phyloP scores from a whole-genome alignment of 2,797 vertebrate species.

The Florisuga fusca region DNA sequence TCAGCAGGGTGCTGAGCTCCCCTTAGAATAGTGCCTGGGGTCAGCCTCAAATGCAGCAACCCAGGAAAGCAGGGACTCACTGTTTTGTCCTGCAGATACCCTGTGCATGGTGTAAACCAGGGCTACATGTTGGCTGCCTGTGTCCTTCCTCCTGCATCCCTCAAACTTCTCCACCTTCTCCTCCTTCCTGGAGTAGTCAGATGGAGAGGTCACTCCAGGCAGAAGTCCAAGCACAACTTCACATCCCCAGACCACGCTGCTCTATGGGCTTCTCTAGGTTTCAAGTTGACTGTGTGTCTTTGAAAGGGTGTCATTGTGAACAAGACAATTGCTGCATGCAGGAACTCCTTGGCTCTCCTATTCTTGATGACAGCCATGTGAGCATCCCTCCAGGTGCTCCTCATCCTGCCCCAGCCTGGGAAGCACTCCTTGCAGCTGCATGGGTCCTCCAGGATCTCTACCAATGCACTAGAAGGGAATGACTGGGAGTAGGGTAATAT shows the following conservation, averaged over 20 bases:
- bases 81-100: fast-evolving
- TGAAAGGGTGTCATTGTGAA: neutral
- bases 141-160: neutral
- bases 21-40: neutral
- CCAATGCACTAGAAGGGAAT: neutral
- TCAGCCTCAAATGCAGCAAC: neutral
- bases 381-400: fast-evolving
- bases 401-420: neutral
- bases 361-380: neutral
- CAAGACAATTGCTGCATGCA: neutral
- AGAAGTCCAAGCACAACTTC: fast-evolving
- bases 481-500: neutral
- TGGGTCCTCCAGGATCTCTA: neutral
- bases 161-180: neutral
- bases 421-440: fast-evolving
- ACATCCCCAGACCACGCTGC: neutral
- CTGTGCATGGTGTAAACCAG: fast-evolving
- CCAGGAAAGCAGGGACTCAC: neutral
- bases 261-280: fast-evolving
- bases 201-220: neutral
- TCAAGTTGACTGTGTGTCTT: neutral
- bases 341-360: neutral
- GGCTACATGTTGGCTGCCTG: neutral
- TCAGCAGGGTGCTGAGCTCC: neutral
- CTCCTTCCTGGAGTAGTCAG: neutral